phyloP scores from a whole-genome alignment of 2,797 vertebrate species.

The Melanotaenia parkinsoni region DNA sequence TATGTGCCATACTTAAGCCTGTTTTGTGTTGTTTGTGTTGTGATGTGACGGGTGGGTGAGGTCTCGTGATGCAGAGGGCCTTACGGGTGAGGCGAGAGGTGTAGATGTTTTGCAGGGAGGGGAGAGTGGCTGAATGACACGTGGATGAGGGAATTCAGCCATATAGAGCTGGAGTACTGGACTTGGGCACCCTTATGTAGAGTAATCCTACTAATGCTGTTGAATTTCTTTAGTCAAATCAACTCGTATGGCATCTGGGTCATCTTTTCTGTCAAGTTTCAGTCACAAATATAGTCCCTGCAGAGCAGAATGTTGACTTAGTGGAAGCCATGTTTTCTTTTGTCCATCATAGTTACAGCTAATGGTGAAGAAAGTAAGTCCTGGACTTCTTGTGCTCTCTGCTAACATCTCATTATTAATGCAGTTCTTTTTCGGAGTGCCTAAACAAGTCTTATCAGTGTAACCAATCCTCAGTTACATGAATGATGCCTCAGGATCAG shows the following conservation, averaged over 20 bases:
- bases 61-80: too few species aligned
- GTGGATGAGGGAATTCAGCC: too few species aligned
- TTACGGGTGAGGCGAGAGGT: too few species aligned
- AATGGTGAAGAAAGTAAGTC: not conserved
- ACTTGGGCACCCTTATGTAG: too few species aligned
- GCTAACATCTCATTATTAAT: slow-evolving; percentile 48
- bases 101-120: too few species aligned
- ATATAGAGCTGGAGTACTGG: too few species aligned
- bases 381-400: not conserved
- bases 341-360: not conserved
- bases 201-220: not conserved
- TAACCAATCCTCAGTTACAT: slow-evolving; percentile 74
- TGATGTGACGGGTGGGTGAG: too few species aligned
- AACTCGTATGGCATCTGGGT: not conserved
- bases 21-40: too few species aligned
- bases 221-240: not conserved
- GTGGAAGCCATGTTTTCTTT: not conserved
- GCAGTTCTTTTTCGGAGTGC: slow-evolving; percentile 32
- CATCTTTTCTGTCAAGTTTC: not conserved
- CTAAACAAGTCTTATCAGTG: slow-evolving; percentile 55
- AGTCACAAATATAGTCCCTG: not conserved
- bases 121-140: too few species aligned
- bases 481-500: slow-evolving; percentile 65
- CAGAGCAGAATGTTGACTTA: too few species aligned
- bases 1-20: too few species aligned